Percentiles rank a stretch among this genome's conserved stretches.
Evolutionary conservation across 2,113 vertebrate species (phyloP).

Genomic region (Cygnus atratus): DNA sequence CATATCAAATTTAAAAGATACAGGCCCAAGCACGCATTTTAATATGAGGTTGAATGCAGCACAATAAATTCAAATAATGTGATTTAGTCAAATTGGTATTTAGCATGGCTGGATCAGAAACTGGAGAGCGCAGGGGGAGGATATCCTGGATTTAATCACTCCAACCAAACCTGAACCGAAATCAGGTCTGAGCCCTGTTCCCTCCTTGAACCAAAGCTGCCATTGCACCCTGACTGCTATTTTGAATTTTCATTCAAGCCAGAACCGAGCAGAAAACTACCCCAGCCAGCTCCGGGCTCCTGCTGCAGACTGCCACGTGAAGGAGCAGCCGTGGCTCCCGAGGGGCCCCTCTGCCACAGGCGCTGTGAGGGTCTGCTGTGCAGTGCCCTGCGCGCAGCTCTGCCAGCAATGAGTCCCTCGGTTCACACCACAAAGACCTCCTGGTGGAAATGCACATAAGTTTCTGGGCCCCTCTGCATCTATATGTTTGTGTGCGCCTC

Average conservation of each 20-base stretch:
- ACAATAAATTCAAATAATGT: neutral
- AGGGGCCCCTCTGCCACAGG: neutral
- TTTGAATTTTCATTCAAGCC: neutral
- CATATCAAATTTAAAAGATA: constrained; percentile 67
- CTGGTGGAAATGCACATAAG: fast-evolving
- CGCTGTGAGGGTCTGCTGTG: fast-evolving
- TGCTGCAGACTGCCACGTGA: neutral
- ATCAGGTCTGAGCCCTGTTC: neutral
- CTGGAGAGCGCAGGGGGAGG: neutral
- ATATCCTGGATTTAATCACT: constrained; percentile 23
- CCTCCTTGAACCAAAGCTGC: neutral
- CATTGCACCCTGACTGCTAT: neutral
- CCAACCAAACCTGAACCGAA: constrained; percentile 23
- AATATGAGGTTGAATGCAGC: constrained; percentile 21
- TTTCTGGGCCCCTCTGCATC: neutral
- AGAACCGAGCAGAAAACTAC: neutral
- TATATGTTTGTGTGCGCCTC: neutral
- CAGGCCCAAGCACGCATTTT: constrained; percentile 22
- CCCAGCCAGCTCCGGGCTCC: neutral
- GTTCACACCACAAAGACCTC: neutral
- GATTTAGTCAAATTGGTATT: constrained; percentile 20
- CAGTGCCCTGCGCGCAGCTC: neutral
- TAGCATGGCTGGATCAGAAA: constrained; percentile 23
- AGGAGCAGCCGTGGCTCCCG: neutral
- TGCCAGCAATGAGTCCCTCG: neutral